phyloP scores from a whole-genome alignment of 2,888 invertebrate genomes.

The Hoplodrina blanda region DNA sequence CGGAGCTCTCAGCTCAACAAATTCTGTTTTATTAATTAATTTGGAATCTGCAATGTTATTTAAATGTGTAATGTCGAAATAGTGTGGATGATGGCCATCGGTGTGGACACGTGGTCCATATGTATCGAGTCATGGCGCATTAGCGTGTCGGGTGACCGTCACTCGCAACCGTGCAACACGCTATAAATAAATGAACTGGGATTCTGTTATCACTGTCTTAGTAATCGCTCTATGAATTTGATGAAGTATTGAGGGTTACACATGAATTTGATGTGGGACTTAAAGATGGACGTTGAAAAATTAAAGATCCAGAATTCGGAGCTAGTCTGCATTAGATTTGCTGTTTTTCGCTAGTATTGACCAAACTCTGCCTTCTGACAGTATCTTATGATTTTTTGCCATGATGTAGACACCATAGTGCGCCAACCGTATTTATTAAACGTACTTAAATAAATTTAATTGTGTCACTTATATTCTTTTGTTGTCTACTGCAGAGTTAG shows the following conservation, averaged over 20 bases:
- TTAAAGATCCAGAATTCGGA: no score
- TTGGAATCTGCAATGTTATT: constrained; percentile 45
- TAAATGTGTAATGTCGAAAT: constrained; percentile 55
- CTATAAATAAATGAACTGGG: constrained; percentile 77
- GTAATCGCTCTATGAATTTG: constrained; percentile 23
- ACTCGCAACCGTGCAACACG: constrained; percentile 73
- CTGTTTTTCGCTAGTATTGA: no score
- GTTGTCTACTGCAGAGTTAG: no score
- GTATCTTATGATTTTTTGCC: no score
- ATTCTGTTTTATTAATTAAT: constrained; percentile 12
- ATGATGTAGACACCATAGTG: no score
- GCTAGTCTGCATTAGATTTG: no score
- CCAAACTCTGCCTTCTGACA: no score
- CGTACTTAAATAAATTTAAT: no score
- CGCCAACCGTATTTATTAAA: no score
- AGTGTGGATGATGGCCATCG: constrained; percentile 54
- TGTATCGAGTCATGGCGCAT: constrained; percentile 88
- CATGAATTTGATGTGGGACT: neutral
- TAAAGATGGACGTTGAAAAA: no score
- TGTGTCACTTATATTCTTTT: no score
- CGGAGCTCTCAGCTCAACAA: neutral
- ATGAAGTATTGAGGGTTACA: constrained; percentile 1
- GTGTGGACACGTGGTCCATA: constrained; percentile 82
- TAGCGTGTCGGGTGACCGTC: constrained; percentile 87
- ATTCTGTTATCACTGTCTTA: constrained; percentile 60